Conservation (phyloP, 2,888 invertebrate species). For the Diploptera punctata region DNA sequence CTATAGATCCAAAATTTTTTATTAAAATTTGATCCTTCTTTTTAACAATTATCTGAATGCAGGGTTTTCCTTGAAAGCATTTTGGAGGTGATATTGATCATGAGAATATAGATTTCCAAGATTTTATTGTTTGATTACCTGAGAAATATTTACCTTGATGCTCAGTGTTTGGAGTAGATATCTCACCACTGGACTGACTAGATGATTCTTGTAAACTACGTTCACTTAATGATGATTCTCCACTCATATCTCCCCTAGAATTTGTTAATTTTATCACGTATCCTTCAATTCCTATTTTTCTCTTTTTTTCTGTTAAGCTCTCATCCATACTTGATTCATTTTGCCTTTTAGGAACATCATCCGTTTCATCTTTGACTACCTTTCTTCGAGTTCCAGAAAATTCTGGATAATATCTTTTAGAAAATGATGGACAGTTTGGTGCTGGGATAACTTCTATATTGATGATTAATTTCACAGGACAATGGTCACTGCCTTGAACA, state of each 20-base stretch:
- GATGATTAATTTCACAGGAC: slow-evolving; percentile 54
- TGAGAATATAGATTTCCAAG: slow-evolving; percentile 54
- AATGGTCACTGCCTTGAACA: slow-evolving; percentile 58
- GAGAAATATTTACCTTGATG: too few relatives aligned
- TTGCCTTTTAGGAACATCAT: neutral
- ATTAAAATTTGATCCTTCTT: slow-evolving; percentile 57
- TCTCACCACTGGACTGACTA: neutral
- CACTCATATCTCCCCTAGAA: too few relatives aligned
- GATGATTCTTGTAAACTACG: too few relatives aligned
- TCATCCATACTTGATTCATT: too few relatives aligned
- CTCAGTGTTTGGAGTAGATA: too few relatives aligned
- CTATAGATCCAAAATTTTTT: slow-evolving; percentile 58
- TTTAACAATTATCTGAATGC: slow-evolving; percentile 57
- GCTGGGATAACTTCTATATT: slow-evolving; percentile 48
- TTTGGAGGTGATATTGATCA: slow-evolving; percentile 55
- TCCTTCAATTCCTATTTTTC: too few relatives aligned
- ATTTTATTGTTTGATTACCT: slow-evolving; percentile 29
- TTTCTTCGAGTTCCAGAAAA: too few relatives aligned
- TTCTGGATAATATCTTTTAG: slow-evolving; percentile 57
- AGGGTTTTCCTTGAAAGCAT: slow-evolving; percentile 57
- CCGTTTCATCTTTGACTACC: too few relatives aligned
- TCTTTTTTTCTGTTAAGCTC: too few relatives aligned
- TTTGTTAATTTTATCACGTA: too few relatives aligned
- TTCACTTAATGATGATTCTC: too few relatives aligned
- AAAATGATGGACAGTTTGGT: slow-evolving; percentile 51